phyloP scores from a whole-genome alignment of 2,797 vertebrate species.

The Phyllotis vaccarum region DNA sequence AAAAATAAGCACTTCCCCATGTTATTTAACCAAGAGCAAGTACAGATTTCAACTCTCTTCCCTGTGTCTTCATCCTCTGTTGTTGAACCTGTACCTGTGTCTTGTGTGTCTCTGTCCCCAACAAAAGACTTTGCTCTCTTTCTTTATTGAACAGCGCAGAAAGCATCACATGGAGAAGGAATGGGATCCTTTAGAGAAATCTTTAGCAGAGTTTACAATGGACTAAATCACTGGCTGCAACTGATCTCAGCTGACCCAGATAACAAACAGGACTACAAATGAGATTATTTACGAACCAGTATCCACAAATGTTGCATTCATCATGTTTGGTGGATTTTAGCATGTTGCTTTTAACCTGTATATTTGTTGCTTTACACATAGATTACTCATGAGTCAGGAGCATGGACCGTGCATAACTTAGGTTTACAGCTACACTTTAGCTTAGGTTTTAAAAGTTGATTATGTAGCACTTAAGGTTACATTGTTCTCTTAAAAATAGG shows the following conservation, averaged over 20 bases:
- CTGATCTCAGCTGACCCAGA: background rate
- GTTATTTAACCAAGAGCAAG: background rate
- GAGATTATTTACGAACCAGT: background rate
- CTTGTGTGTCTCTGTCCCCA: background rate
- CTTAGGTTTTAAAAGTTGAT: background rate
- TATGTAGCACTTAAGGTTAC: background rate
- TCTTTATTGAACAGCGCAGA: background rate
- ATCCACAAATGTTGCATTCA: background rate
- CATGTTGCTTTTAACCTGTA: background rate
- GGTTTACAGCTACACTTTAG: background rate
- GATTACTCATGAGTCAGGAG: background rate
- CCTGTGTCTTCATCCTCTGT: background rate
- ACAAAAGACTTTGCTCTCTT: background rate
- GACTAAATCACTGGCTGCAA: background rate
- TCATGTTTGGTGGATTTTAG: background rate
- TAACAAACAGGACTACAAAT: background rate
- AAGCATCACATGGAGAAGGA: background rate
- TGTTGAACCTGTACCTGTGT: background rate
- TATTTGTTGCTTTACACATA: background rate
- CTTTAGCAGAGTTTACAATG: background rate
- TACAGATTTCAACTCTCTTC: background rate
- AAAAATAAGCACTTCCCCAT: background rate
- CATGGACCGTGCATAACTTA: background rate
- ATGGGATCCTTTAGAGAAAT: background rate
- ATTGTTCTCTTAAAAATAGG: background rate